A percentile compares a stretch with the other conserved stretches of the same genome.
These are phyloP conservation scores for Zoanthus sansibaricus DNA, from an alignment of 92 coral and sea anemone species.

Conservation along the genomic window DNA sequence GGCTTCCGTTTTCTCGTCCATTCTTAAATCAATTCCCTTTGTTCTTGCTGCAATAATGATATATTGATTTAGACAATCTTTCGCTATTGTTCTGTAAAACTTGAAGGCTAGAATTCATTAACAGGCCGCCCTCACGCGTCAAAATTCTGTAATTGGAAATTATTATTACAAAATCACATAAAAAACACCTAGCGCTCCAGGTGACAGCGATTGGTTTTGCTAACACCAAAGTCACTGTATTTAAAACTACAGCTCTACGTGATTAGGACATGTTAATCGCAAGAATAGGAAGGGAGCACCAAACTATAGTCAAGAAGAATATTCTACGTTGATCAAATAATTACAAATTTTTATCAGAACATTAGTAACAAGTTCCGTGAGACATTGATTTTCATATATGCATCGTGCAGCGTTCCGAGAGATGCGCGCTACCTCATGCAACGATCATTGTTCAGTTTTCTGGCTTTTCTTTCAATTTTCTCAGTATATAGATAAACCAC, in stretches of 20 bases:
- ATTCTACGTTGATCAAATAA: background rate
- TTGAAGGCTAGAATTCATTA: slow-evolving; percentile 34
- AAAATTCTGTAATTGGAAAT: slow-evolving; percentile 9
- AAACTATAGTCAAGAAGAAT: background rate
- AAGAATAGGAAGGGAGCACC: background rate
- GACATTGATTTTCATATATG: background rate
- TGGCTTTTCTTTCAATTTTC: slow-evolving; percentile 17
- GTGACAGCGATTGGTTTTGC: slow-evolving; percentile 1
- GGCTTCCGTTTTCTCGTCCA: slow-evolving; percentile 11
- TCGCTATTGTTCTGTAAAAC: slow-evolving; percentile 6
- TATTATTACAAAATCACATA: slow-evolving; percentile 1
- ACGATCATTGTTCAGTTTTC: slow-evolving; percentile 33
- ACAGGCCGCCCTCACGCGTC: slow-evolving; percentile 13
- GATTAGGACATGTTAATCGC: background rate
- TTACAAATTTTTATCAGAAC: background rate
- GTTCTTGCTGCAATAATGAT: slow-evolving; percentile 33
- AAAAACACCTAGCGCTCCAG: slow-evolving; percentile 38
- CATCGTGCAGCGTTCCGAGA: slow-evolving; percentile 2
- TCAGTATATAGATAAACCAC: slow-evolving; percentile 52
- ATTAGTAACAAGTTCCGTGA: slow-evolving; percentile 4
- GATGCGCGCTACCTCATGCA: slow-evolving; percentile 36
- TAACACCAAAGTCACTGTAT: slow-evolving; percentile 17
- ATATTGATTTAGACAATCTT: slow-evolving; percentile 40
- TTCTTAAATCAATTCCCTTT: slow-evolving; percentile 13
- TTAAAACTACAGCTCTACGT: background rate